phyloP scores from a whole-genome alignment of 2,113 vertebrate species.

The Clupea harengus region DNA sequence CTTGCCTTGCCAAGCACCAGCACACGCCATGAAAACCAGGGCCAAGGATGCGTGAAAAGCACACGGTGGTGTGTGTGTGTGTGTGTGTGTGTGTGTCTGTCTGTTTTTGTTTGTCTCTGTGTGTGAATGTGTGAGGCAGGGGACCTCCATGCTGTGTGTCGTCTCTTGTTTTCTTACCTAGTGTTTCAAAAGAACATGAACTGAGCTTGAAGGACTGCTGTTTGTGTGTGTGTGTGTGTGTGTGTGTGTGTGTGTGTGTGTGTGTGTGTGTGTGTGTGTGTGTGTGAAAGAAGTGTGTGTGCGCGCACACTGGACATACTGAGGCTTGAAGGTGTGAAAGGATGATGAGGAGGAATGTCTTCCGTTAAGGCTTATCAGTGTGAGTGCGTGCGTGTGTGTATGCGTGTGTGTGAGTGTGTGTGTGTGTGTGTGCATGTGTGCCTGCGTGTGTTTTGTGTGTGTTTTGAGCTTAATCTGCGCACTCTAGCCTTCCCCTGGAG shows the following conservation, averaged over 20 bases:
- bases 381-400: not conserved
- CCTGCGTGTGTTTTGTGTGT: not conserved
- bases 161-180: not conserved
- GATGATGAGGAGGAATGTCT: not conserved
- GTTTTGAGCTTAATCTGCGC: not conserved
- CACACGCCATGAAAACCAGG: constrained; percentile 7
- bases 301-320: not conserved
- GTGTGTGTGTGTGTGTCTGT: constrained; percentile 5
- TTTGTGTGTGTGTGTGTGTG: constrained; percentile 23
- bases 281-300: not conserved
- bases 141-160: not conserved
- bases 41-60: constrained; percentile 10
- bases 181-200: not conserved
- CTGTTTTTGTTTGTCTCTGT: not conserved
- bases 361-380: not conserved
- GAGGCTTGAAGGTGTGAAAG: not conserved
- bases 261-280: not conserved
- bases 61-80: not conserved
- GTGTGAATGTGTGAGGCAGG: not conserved
- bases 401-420: constrained; percentile 37
- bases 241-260: constrained; percentile 16
- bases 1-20: not conserved
- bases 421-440: not conserved
- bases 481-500: not conserved
- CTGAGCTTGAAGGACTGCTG: not conserved